These are phyloP conservation scores for Muricea muricata DNA, from an alignment of 92 coral and sea anemone species.

Conservation along the genomic window DNA sequence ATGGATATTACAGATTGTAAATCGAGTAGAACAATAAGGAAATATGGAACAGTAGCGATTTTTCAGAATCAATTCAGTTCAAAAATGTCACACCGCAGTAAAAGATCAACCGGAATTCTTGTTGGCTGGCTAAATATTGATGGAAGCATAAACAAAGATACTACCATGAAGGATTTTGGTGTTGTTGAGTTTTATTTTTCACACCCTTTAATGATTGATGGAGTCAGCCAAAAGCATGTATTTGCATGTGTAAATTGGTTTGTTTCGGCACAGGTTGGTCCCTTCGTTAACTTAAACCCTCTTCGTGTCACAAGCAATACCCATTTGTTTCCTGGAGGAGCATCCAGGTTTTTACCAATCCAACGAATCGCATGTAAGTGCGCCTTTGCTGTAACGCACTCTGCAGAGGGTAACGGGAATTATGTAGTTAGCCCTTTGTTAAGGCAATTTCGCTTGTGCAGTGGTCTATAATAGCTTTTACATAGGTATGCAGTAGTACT, in stretches of 20 bases:
- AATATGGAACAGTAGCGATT: neutral
- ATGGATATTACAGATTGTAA: neutral
- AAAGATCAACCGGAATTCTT: slow-evolving; percentile 19
- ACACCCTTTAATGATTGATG: slow-evolving; percentile 4
- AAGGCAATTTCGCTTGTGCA: neutral
- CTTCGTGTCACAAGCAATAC: slow-evolving; percentile 49
- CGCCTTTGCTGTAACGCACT: slow-evolving; percentile 53
- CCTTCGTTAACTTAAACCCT: slow-evolving; percentile 48
- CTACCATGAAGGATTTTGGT: neutral
- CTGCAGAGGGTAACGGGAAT: neutral
- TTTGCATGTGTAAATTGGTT: slow-evolving; percentile 51
- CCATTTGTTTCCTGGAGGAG: slow-evolving; percentile 53
- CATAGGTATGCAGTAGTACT: too few species aligned
- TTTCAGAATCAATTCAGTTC: neutral
- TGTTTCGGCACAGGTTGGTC: too few species aligned
- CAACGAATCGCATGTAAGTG: slow-evolving; percentile 72
- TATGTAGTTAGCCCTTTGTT: slow-evolving; percentile 16
- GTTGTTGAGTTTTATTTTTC: slow-evolving; percentile 38
- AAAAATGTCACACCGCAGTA: slow-evolving; percentile 1
- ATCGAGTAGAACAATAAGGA: neutral
- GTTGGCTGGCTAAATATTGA: neutral
- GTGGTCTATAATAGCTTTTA: neutral
- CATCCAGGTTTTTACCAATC: slow-evolving; percentile 64
- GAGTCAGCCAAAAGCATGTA: neutral
- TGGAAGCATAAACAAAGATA: slow-evolving; percentile 11